Conservation (phyloP, 2,888 invertebrate species). For the Noctua pronuba region DNA sequence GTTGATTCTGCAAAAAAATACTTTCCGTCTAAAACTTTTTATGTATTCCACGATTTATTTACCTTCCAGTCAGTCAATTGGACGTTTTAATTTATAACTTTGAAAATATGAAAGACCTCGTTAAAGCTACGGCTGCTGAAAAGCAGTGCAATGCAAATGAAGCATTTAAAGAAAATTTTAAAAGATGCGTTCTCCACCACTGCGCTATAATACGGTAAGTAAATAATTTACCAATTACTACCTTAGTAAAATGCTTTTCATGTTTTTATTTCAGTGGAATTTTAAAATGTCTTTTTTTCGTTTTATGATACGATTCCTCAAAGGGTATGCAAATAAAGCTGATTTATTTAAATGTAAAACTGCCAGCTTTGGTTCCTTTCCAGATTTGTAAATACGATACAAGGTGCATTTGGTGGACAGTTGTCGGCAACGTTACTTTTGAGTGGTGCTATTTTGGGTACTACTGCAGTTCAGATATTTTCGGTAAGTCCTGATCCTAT, state of each 20-base stretch:
- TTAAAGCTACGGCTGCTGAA: conserved; percentile 69
- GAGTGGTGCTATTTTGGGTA: conserved; percentile 71
- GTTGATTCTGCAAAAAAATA: conserved; percentile 43
- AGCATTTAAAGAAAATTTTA: conserved; percentile 75
- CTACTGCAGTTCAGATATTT: conserved; percentile 78
- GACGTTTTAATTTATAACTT: conserved; percentile 80
- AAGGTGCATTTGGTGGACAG: conserved; percentile 72
- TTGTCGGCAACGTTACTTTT: conserved; percentile 70
- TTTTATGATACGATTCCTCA: neutral
- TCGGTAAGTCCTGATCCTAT: conserved; percentile 67
- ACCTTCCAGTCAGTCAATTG: conserved; percentile 78
- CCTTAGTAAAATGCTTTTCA: neutral
- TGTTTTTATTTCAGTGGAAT: conserved; percentile 11
- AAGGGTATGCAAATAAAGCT: conserved; percentile 20
- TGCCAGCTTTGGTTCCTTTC: conserved; percentile 35
- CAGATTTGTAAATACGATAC: conserved; percentile 73
- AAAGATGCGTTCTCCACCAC: conserved; percentile 72
- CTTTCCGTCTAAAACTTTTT: conserved; percentile 15
- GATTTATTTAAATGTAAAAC: conserved; percentile 34
- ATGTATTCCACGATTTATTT: conserved; percentile 60
- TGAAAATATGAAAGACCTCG: conserved; percentile 77
- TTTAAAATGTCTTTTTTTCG: neutral
- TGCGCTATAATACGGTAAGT: conserved; percentile 73
- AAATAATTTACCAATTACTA: neutral
- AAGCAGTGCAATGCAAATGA: conserved; percentile 73